These are phyloP conservation scores for Macquaria australasica DNA, from an alignment of 2,113 vertebrate species.

Conservation along the genomic window DNA sequence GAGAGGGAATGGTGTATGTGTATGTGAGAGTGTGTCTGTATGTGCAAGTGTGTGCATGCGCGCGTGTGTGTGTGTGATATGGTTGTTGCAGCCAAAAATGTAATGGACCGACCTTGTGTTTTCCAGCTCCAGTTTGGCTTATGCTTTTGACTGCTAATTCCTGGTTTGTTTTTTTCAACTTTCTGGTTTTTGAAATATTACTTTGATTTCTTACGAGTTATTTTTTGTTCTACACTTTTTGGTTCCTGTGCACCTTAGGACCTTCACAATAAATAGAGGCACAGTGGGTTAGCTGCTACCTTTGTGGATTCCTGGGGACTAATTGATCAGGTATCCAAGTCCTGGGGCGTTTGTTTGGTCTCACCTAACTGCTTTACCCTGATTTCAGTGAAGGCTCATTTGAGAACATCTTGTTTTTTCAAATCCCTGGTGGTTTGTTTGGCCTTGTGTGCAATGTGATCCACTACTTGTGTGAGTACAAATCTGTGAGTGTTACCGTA, in stretches of 20 bases:
- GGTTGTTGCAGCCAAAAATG: slow-evolving; percentile 51
- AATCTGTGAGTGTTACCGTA: background rate
- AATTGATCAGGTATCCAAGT: slow-evolving; percentile 57
- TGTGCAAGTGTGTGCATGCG: slow-evolving; percentile 31
- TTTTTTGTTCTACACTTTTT: slow-evolving; percentile 20
- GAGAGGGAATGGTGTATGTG: slow-evolving; percentile 58
- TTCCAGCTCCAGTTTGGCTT: slow-evolving; percentile 28
- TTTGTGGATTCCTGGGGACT: slow-evolving; percentile 52
- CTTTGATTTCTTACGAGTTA: slow-evolving; percentile 18
- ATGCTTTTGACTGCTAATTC: slow-evolving; percentile 41
- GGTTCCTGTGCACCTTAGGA: background rate
- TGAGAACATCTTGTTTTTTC: slow-evolving; percentile 41
- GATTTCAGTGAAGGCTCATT: slow-evolving; percentile 45
- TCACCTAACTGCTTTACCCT: slow-evolving; percentile 14
- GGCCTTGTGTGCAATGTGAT: slow-evolving; percentile 11
- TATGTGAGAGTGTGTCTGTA: slow-evolving; percentile 44
- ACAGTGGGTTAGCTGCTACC: slow-evolving; percentile 25
- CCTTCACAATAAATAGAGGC: slow-evolving; percentile 17
- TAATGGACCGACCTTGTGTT: slow-evolving; percentile 47
- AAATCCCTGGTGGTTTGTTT: slow-evolving; percentile 20
- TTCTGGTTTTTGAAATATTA: slow-evolving; percentile 19
- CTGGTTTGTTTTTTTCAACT: slow-evolving; percentile 38
- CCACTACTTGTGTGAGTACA: background rate
- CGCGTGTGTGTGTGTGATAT: slow-evolving; percentile 22
- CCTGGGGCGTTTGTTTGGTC: slow-evolving; percentile 50